Base-by-base conservation (phyloP, 2,888 invertebrate species). In the Exocentrus adspersus region DNA sequence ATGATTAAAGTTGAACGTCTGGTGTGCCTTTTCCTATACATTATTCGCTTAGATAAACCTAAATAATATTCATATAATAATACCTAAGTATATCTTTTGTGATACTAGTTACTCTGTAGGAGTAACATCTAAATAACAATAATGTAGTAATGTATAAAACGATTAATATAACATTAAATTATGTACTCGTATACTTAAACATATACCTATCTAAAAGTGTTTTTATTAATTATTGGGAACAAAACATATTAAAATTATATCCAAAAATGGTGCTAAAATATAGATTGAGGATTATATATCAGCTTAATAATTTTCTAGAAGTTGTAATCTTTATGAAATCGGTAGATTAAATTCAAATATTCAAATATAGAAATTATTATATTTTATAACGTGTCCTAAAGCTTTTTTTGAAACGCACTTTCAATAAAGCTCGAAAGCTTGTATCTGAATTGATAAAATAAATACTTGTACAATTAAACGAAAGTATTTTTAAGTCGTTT, bases 221-320 rank as follows among this genome's bases (percentile, higher is more conserved):
- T 42, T 16, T 62, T 52, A 30, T 53, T 30, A 52, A 62, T 64
- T 59, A 65, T 68, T 65, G 68, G 63, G 65, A 68, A 65, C 61
- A 60, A 67, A n/a, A n/a, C n/a, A 67, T 64, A 58, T 50, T 57
- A 61, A 63, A 62, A 53, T 69, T 69, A 69, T 69, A n/a, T n/a
- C n/a, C 69, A 66, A 58, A 62, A 62, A 67, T 61, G 69, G 69
- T 69, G 69, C 69, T 69, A 69, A 66, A 54, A 58, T 69, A 66
- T 62, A 65, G 60, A 69, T 60, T 50, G 43, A 30, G 10, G 10
- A 54, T 28, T 54, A 51, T 54, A n/a, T n/a, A 53, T 4, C 10
- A 42, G 54, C n/a, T 28, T 45, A 30, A 30, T 50, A n/a, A 19
- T 43, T 53, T 41, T 57, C 32, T 1, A 5, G n/a, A 32, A 19